A percentile compares a stretch with the other conserved stretches of the same genome.
phyloP scores from a whole-genome alignment of 2,888 invertebrate species.

The Apamea epomidion region DNA sequence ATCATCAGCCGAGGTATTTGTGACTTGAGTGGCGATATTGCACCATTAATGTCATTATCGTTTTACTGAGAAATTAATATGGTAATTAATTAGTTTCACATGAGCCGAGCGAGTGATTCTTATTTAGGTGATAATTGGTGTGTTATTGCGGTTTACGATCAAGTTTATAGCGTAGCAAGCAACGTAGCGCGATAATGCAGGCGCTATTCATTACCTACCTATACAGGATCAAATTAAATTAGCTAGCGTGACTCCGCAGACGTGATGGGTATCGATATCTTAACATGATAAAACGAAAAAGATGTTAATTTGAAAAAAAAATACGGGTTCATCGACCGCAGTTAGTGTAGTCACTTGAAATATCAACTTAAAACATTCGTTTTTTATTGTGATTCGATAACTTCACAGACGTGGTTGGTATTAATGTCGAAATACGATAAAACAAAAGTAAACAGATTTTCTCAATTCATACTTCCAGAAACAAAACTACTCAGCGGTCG shows the following conservation, averaged over 20 bases:
- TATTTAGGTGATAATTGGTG: background rate
- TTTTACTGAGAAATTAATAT: conserved; percentile 31
- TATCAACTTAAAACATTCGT: too few relatives aligned
- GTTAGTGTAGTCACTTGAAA: too few relatives aligned
- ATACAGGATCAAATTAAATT: background rate
- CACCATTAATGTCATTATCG: conserved; percentile 20
- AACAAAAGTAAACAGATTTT: too few relatives aligned
- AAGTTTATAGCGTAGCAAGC: background rate
- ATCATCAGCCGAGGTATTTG: conserved; percentile 27
- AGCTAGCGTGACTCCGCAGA: background rate
- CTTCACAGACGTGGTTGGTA: too few relatives aligned
- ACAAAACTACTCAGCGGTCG: too few relatives aligned
- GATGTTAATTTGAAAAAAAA: too few relatives aligned
- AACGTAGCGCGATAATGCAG: too few relatives aligned
- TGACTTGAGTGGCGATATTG: conserved; percentile 12
- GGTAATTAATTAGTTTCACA: conserved; percentile 17
- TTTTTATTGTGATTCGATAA: too few relatives aligned
- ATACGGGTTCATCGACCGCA: too few relatives aligned
- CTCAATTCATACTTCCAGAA: too few relatives aligned
- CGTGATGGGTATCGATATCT: background rate
- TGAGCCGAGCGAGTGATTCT: conserved; percentile 3
- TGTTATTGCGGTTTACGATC: background rate
- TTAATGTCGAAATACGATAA: too few relatives aligned
- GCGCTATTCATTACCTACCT: background rate
- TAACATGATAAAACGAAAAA: too few relatives aligned